Percentiles rank a stretch among this genome's conserved stretches.
Evolutionary conservation across 2,113 vertebrate species (phyloP).

Genomic region (Mustela lutreola): DNA sequence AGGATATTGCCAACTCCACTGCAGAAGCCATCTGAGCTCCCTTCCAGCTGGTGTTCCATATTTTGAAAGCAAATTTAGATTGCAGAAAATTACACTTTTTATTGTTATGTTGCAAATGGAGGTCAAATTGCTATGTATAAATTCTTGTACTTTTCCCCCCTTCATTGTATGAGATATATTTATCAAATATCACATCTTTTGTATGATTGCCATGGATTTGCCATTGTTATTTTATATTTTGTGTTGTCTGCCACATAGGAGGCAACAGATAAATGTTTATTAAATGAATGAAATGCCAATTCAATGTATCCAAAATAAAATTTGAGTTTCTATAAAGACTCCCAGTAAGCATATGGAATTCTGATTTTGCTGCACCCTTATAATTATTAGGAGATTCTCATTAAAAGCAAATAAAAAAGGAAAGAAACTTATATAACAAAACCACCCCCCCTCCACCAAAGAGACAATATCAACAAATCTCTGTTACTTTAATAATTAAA

Average conservation of each 20-base stretch:
- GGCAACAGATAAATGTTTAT: conserved; percentile 56
- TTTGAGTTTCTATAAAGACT: conserved; percentile 4
- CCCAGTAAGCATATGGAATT: neutral
- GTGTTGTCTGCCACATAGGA: conserved; percentile 61
- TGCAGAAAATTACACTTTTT: conserved; percentile 50
- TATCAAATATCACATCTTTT: conserved; percentile 63
- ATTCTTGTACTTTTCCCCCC: conserved; percentile 56
- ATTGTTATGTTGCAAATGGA: conserved; percentile 36
- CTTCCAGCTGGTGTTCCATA: conserved; percentile 75
- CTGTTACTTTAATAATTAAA: neutral
- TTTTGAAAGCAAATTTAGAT: conserved; percentile 75
- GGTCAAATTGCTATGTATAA: conserved; percentile 65
- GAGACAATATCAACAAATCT: neutral
- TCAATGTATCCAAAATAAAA: conserved; percentile 59
- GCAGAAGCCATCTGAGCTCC: conserved; percentile 66
- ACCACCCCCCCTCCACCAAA: neutral
- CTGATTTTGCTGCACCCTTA: neutral
- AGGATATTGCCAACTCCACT: neutral
- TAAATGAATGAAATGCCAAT: conserved; percentile 46
- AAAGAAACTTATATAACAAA: neutral
- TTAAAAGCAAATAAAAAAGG: neutral
- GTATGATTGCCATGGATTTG: conserved; percentile 42
- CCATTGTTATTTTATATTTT: conserved; percentile 63
- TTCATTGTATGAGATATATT: conserved; percentile 69
- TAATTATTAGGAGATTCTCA: neutral